Base-by-base conservation (phyloP, 2,888 invertebrate species). In the Ornithoptera priamus region DNA sequence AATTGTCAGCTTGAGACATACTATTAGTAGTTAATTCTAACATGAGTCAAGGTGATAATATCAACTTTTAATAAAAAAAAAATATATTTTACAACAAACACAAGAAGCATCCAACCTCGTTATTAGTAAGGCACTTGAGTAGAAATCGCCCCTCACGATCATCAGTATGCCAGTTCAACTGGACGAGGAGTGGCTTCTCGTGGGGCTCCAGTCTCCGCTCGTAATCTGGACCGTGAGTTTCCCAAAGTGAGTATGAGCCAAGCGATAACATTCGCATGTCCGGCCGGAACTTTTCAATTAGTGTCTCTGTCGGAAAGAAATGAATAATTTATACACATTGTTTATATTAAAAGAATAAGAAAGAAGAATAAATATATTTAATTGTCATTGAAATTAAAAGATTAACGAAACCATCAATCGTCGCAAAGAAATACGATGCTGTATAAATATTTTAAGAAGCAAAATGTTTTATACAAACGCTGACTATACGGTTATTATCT, bases 151-250 rank as follows among this genome's bases (percentile, higher is more conserved):
- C 99, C 90, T 99, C 99, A 67, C 99, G 94, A 87, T 99, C 99
- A 85, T 99, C 99, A 71, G 98, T 97, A 85, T 99, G 99, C 99
- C 99, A 99, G 93, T 99, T 99, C 69, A 99, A 94, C 91, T 99
- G 99, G 71, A 99, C 99, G 73, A 99, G 93, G 72, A 99, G 93
- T 0, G 99, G 99, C 84, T 98, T 97, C 92, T 99, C 99, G 80
- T 97, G 97, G 30, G 96, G 95, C 76, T 96, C 95, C 82, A 99
- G 93, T 79, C 96, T 95, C 72, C 99, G 94, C 92, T 99, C 99
- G 85, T 98, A 98, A 93, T 94, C 92, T 59, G 95, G 95, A 73
- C 95, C 95, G 88, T 96, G 96, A 67, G 96, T 94, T 91, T 96
- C 96, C 90, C 95, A 96, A 73, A 96, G 89, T 56, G 96, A 95